Base-by-base conservation (phyloP, 2,113 vertebrate genomes). In the Ailurus styani region DNA sequence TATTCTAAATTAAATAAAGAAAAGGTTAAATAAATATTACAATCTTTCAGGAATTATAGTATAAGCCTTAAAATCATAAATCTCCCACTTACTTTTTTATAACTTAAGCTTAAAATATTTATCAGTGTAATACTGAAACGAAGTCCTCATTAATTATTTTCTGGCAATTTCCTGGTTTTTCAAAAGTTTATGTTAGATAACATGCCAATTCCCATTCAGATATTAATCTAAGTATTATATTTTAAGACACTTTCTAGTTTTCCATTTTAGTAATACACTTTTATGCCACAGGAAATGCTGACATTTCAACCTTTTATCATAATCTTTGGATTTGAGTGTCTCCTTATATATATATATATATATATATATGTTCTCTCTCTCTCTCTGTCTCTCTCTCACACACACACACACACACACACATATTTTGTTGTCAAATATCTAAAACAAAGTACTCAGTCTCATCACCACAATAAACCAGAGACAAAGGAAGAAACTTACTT, bases 1-100 rank as follows among this genome's bases (percentile, higher is more conserved):
- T 91, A 96, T 95, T 95, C 60, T 79, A 97, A 97, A 97, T 97
- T 95, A 90, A 95, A 97, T 97, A 95, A 92, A 64, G 34, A 79
- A 93, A 96, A 97, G 83, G 66, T 97, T 97, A 95, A 96, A 82
- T 91, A 96, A 96, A 94, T 83, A 78, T 83, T 83, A 40, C 9
- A 87, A n/a, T 92, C 31, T 93, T 96, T 96, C n/a, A 88, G 62
- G 42, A 97, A 95, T 73, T 95, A 68, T 10, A 95, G 29, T 34
- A 50, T 84, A 92, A 97, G 52, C 34, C 52, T 88, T 79, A 90
- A 96, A 87, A 87, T 93, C 12, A 84, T 86, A 96, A 97, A 62
- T 83, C 25, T n/a, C 8, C 50, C 57, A 21, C 14, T 83, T 42
- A 31, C 12, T 87, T 91, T 93, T 89, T 75, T 62, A 82, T 91